phyloP scores from a whole-genome alignment of 2,888 invertebrate genomes.

The Drosophila quinaria region DNA sequence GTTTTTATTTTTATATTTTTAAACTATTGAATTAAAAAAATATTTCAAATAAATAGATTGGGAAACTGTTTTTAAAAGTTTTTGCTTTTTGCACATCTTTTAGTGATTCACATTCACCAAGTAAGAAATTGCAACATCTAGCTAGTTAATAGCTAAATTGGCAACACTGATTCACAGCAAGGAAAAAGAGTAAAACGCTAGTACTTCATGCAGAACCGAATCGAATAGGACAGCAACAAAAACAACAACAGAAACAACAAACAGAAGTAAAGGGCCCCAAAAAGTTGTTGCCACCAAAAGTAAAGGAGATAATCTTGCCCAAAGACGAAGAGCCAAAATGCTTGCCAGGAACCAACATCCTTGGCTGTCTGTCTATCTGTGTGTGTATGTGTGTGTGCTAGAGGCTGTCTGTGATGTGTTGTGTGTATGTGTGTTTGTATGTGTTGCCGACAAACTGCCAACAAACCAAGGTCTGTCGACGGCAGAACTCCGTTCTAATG shows the following conservation, averaged over 20 bases:
- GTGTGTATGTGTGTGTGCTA: not conserved
- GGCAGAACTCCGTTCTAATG: constrained; percentile 79
- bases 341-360: constrained; percentile 69
- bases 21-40: too few relatives aligned
- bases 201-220: constrained; percentile 80
- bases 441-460: constrained; percentile 57
- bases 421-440: not conserved
- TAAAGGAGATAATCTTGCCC: constrained; percentile 81
- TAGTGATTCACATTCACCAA: not conserved
- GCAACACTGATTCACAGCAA: not conserved
- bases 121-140: too few relatives aligned
- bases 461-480: constrained; percentile 50
- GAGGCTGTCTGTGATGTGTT: constrained; percentile 3
- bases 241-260: constrained; percentile 20
- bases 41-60: too few relatives aligned
- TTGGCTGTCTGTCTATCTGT: constrained; percentile 26
- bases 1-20: too few relatives aligned
- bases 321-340: constrained; percentile 65
- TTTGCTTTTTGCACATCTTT: too few relatives aligned
- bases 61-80: too few relatives aligned
- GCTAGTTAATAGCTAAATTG: not conserved
- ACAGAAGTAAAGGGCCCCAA: constrained; percentile 35
- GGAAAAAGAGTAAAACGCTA: constrained; percentile 79
- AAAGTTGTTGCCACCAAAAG: constrained; percentile 81
- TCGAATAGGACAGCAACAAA: constrained; percentile 27